phyloP scores from a whole-genome alignment of 2,797 vertebrate species.

The Lacerta agilis region DNA sequence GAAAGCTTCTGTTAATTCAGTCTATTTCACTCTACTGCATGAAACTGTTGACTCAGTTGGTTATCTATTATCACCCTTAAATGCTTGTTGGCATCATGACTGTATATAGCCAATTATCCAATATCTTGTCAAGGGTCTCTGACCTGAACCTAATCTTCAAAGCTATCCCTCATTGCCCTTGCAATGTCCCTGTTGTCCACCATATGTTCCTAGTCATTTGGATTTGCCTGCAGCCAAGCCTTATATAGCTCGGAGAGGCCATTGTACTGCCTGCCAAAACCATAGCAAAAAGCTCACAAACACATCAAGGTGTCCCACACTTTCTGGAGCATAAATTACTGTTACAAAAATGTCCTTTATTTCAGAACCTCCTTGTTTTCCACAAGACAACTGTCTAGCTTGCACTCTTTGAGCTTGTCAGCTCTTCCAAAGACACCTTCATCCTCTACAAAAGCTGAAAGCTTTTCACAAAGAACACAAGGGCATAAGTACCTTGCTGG shows the following conservation, averaged over 20 bases:
- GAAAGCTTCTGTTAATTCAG: not conserved
- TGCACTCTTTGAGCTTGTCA: not conserved
- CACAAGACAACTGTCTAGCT: not conserved
- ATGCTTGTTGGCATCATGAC: not conserved
- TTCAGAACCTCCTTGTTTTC: slow-evolving; percentile 3
- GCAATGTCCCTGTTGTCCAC: not conserved
- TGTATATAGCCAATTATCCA: not conserved
- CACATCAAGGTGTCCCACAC: not conserved
- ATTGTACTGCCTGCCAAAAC: not conserved
- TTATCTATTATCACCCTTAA: slow-evolving; percentile 2
- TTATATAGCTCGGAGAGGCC: slow-evolving; percentile 7
- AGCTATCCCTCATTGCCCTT: not conserved
- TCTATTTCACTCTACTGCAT: slow-evolving; percentile 3
- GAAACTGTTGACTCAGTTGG: not conserved
- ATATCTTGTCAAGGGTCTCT: not conserved
- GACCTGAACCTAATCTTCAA: slow-evolving; percentile 13
- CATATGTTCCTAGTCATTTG: slow-evolving; percentile 1
- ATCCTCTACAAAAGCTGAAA: not conserved
- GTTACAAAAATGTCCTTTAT: not conserved
- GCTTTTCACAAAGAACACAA: not conserved
- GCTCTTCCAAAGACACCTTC: not conserved
- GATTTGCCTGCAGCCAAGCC: not conserved
- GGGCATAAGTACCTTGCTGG: not conserved
- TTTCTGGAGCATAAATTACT: not conserved
- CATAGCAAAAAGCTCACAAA: not conserved